Conservation (phyloP, 2,113 vertebrate species). For the Carlito syrichta region DNA sequence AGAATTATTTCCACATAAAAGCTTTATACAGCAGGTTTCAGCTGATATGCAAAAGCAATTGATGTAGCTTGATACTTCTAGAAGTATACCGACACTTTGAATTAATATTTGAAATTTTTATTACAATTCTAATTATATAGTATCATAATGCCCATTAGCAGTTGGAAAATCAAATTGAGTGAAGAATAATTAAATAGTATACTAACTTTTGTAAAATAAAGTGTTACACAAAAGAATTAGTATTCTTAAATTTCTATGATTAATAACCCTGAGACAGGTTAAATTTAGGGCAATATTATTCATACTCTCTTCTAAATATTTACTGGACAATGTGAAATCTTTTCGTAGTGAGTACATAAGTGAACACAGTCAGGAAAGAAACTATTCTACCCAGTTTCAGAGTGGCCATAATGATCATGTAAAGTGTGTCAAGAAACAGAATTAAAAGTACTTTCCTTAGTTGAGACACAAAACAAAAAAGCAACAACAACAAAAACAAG, state of each 20-base stretch:
- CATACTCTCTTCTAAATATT: neutral
- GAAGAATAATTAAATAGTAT: neutral
- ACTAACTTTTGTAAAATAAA: neutral
- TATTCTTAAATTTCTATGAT: neutral
- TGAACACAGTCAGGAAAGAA: neutral
- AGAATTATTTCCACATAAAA: neutral
- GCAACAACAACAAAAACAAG: too few species aligned
- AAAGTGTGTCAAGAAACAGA: neutral
- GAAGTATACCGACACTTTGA: neutral
- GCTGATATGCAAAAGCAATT: neutral
- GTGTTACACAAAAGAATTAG: neutral
- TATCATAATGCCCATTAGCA: neutral
- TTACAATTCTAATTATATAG: neutral
- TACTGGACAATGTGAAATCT: neutral
- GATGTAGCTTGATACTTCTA: neutral
- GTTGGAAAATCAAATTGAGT: neutral
- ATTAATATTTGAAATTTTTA: neutral
- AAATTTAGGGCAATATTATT: neutral
- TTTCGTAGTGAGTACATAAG: neutral
- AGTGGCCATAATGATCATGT: neutral
- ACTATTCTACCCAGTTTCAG: neutral
- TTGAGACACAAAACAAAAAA: neutral
- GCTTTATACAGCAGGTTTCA: neutral
- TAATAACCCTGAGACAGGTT: neutral
- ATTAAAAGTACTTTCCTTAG: neutral